phyloP scores from a whole-genome alignment of 2,888 invertebrate species.

The Acronicta psi region DNA sequence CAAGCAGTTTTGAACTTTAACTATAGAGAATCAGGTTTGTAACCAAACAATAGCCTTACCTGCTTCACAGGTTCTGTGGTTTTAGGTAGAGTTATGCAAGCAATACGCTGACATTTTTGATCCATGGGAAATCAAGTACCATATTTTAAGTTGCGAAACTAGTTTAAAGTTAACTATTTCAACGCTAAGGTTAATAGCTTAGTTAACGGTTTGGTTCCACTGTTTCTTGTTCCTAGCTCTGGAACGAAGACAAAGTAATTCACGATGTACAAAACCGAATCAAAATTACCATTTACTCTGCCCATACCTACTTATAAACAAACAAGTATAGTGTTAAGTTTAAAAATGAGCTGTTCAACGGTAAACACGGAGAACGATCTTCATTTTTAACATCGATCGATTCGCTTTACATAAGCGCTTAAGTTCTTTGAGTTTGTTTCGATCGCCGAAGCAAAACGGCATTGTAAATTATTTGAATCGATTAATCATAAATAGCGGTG shows the following conservation, averaged over 20 bases:
- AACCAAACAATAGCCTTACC: slow-evolving; percentile 1
- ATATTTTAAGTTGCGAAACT: slow-evolving; percentile 29
- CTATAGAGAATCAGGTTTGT: slow-evolving; percentile 1
- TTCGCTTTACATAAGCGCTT: slow-evolving; percentile 68
- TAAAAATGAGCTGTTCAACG: slow-evolving; percentile 70
- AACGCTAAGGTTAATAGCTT: not conserved
- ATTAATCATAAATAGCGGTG: slow-evolving; percentile 78
- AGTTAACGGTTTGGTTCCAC: not conserved
- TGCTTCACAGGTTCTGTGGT: slow-evolving; percentile 37
- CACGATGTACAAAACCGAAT: slow-evolving; percentile 42
- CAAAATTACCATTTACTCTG: slow-evolving; percentile 57
- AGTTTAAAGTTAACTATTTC: slow-evolving; percentile 21
- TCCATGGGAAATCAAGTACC: slow-evolving; percentile 29
- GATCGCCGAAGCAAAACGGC: slow-evolving; percentile 61
- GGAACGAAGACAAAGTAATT: slow-evolving; percentile 8
- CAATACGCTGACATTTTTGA: slow-evolving; percentile 33
- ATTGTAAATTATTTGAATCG: slow-evolving; percentile 72
- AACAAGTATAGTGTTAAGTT: slow-evolving; percentile 65
- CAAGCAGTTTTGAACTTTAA: slow-evolving; percentile 33
- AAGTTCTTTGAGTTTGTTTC: slow-evolving; percentile 50
- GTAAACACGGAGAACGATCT: slow-evolving; percentile 61
- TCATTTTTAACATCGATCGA: slow-evolving; percentile 49
- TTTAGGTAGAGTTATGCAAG: slow-evolving; percentile 46
- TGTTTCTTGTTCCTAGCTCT: slow-evolving; percentile 9
- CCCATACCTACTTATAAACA: slow-evolving; percentile 60